Percentiles rank a stretch among this genome's conserved stretches.
Evolutionary conservation across 2,888 invertebrate species (phyloP).

Genomic region (Patella depressa): DNA sequence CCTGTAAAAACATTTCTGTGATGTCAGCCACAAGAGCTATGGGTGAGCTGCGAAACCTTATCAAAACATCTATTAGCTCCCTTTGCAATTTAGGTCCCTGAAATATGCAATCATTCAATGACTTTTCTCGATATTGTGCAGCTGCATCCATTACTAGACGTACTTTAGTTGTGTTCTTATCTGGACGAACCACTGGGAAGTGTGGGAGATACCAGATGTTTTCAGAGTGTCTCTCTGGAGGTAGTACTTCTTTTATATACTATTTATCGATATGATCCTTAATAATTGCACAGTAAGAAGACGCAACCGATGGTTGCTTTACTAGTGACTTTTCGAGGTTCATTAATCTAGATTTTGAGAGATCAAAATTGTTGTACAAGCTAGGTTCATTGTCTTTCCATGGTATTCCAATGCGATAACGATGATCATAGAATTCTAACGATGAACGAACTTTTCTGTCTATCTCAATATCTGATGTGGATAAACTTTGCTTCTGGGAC

Average conservation of each 20-base stretch:
- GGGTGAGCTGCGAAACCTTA: not conserved
- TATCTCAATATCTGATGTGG: not conserved
- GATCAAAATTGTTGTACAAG: not conserved
- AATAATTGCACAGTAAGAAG: not conserved
- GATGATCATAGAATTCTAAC: not conserved
- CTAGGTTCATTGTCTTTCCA: not conserved
- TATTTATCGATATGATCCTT: not conserved
- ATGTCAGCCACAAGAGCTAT: not conserved
- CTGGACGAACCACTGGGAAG: not conserved
- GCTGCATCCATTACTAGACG: not conserved
- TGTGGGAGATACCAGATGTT: not conserved
- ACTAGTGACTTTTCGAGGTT: not conserved
- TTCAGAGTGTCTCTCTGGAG: not conserved
- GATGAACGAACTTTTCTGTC: not conserved
- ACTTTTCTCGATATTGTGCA: not conserved
- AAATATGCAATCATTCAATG: not conserved
- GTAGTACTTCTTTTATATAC: not conserved
- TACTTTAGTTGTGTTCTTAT: conserved; percentile 4
- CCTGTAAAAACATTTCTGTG: not conserved
- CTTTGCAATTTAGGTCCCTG: not conserved
- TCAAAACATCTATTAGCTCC: not conserved
- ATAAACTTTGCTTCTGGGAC: not conserved
- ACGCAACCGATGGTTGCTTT: not conserved
- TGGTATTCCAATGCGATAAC: not conserved
- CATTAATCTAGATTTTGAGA: not conserved